Conservation (phyloP, 2,113 vertebrate species). For the Oreochromis aureus region DNA sequence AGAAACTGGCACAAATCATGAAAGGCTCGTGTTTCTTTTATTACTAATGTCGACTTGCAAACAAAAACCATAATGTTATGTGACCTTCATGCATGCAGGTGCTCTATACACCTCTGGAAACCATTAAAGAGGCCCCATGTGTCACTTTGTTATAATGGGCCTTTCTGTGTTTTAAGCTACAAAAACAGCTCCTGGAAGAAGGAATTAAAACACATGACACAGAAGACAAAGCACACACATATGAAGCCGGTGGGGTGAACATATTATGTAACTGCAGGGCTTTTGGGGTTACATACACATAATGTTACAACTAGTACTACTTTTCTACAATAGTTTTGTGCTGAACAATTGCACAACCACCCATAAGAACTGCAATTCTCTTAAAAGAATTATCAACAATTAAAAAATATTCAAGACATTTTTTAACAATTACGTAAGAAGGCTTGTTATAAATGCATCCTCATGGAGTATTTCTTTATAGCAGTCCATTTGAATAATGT, state of each 20-base stretch:
- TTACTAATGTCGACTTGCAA: background rate
- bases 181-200: background rate
- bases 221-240: background rate
- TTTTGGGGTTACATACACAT: background rate
- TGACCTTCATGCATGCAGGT: background rate
- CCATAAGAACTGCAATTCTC: background rate
- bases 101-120: background rate
- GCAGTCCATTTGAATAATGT: background rate
- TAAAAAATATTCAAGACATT: background rate
- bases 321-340: background rate
- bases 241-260: background rate
- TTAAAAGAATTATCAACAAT: background rate
- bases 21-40: background rate
- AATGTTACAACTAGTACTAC: background rate
- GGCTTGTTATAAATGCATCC: background rate
- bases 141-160: background rate
- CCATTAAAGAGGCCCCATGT: background rate
- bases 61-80: background rate
- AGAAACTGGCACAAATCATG: background rate
- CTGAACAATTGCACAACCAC: background rate
- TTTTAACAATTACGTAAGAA: background rate
- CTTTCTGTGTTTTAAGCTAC: background rate
- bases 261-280: background rate
- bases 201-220: background rate
- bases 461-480: background rate